Conservation (phyloP, 2,113 vertebrate genomes). For the Peromyscus californicus region DNA sequence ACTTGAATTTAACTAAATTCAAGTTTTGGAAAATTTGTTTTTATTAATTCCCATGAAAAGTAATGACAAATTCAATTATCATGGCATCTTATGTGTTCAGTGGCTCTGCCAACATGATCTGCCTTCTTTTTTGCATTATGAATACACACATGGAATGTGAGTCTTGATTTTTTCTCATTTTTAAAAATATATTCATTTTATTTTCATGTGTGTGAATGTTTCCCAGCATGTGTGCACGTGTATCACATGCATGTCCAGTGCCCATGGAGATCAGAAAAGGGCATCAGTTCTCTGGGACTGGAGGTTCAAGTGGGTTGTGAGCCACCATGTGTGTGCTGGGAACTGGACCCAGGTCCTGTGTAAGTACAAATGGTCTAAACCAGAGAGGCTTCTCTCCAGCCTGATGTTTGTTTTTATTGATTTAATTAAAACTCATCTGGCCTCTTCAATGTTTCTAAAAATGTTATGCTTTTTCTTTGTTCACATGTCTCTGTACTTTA, state of each 20-base stretch:
- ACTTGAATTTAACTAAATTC: not conserved
- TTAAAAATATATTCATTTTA: not conserved
- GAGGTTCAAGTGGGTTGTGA: not conserved
- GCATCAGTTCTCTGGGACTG: not conserved
- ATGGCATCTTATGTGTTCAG: not conserved
- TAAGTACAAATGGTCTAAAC: not conserved
- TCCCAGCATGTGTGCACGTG: not conserved
- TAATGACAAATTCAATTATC: not conserved
- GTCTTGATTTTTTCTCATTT: not conserved
- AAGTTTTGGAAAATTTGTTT: not conserved
- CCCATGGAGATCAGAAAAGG: not conserved
- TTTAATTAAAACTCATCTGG: not conserved
- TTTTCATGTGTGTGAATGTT: not conserved
- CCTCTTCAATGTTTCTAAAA: not conserved
- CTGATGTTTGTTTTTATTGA: not conserved
- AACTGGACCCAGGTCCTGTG: not conserved
- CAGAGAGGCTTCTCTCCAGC: not conserved
- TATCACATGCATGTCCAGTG: not conserved
- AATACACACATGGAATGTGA: not conserved
- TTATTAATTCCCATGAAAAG: constrained; percentile 1
- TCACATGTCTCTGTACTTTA: not conserved
- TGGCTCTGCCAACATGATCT: not conserved
- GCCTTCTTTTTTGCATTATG: not conserved
- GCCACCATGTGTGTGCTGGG: not conserved
- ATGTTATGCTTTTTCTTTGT: not conserved